Evolutionary conservation across 2,797 vertebrate genomes (phyloP).

Genomic region (Malacoraja senta): DNA sequence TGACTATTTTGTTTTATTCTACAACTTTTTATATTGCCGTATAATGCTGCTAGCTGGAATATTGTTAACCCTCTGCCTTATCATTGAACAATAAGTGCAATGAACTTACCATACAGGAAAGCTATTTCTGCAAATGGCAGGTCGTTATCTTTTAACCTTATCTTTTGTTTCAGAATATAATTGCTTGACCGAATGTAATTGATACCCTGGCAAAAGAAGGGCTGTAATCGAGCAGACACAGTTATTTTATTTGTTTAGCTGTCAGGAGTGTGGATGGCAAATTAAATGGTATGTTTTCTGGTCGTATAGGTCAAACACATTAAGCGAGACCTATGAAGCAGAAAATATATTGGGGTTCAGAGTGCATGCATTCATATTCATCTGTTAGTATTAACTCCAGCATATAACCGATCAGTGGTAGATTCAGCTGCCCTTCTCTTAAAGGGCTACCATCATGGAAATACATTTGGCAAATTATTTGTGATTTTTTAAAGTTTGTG

Average conservation of each 20-base stretch:
- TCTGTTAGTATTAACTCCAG: neutral
- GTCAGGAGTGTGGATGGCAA: neutral
- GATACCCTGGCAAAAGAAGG: neutral
- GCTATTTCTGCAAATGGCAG: neutral
- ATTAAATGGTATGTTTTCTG: neutral
- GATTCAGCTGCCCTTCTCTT: neutral
- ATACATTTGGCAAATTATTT: neutral
- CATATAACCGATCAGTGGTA: neutral
- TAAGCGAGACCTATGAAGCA: neutral
- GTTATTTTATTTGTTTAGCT: neutral
- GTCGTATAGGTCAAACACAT: neutral
- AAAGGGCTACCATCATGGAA: neutral
- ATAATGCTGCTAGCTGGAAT: neutral
- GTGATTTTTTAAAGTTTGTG: neutral
- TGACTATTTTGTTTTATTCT: neutral
- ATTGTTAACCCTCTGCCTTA: neutral
- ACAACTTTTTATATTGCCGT: neutral
- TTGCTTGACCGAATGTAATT: neutral
- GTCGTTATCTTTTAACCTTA: neutral
- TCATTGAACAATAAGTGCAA: neutral
- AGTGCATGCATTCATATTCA: neutral
- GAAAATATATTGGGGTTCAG: neutral
- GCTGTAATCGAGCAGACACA: neutral
- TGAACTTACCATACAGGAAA: neutral
- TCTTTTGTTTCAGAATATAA: neutral